phyloP scores from a whole-genome alignment of 2,113 vertebrate species.

The Ahaetulla prasina region DNA sequence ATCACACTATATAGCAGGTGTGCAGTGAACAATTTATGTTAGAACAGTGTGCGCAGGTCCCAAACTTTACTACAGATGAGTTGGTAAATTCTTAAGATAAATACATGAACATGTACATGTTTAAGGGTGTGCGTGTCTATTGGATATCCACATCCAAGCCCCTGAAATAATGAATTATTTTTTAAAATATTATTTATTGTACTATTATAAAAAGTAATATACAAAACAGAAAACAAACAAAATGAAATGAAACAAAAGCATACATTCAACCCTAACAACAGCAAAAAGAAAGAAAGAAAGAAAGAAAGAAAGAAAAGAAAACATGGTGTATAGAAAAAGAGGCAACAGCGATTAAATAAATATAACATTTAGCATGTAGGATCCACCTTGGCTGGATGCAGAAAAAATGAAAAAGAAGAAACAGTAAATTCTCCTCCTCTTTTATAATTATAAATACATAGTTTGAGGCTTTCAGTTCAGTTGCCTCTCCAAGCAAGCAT shows the following conservation, averaged over 20 bases:
- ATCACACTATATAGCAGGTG: not conserved
- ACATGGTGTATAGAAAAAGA: not conserved
- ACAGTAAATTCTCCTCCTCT: not conserved
- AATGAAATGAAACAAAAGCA: not conserved
- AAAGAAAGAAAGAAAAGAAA: fast-evolving
- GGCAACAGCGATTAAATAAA: not conserved
- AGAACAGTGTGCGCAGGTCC: not conserved
- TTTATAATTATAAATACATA: not conserved
- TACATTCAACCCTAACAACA: not conserved
- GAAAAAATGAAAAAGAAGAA: too few species aligned
- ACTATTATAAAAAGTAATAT: not conserved
- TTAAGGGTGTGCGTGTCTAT: not conserved
- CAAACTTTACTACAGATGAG: not conserved
- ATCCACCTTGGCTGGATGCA: not conserved
- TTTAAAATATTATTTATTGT: not conserved
- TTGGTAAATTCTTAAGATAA: not conserved
- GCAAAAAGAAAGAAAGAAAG: not conserved
- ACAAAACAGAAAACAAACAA: not conserved
- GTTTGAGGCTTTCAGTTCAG: not conserved
- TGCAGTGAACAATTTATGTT: not conserved
- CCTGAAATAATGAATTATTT: not conserved
- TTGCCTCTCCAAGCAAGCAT: not conserved
- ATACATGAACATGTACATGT: not conserved
- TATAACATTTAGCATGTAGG: not conserved
- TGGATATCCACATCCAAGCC: not conserved